phyloP scores from a whole-genome alignment of 2,113 vertebrate species.

The Trachemys scripta region DNA sequence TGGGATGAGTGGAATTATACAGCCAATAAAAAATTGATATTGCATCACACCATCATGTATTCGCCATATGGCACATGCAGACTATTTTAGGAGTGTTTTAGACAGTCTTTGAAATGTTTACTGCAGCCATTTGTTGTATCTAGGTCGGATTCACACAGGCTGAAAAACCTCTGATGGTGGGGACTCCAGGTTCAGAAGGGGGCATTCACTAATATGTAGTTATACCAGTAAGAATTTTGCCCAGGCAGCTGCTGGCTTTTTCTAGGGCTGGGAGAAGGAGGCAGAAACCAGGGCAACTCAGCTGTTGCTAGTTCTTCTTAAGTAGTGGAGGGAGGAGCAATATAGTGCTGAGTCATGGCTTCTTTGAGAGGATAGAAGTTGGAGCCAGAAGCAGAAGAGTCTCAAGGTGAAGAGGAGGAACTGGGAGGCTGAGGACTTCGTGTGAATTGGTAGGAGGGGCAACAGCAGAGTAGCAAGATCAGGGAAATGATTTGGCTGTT shows the following conservation, averaged over 20 bases:
- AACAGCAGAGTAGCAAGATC: background rate
- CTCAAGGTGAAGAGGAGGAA: background rate
- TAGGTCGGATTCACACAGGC: constrained; percentile 48
- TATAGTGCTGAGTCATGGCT: background rate
- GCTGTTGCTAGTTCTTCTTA: background rate
- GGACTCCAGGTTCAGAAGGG: constrained; percentile 19
- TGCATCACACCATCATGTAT: background rate
- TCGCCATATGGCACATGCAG: background rate
- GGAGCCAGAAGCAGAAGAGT: background rate
- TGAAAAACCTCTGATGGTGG: constrained; percentile 29
- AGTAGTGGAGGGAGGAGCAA: background rate
- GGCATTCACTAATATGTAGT: background rate
- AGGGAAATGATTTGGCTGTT: background rate
- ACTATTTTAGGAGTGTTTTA: background rate
- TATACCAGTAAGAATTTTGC: background rate
- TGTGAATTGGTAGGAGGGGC: background rate
- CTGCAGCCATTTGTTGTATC: background rate
- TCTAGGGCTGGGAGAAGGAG: background rate
- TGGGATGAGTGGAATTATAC: background rate
- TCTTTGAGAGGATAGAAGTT: background rate
- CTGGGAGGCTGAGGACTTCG: background rate
- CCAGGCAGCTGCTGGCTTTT: background rate
- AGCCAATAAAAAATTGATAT: background rate
- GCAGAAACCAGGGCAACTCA: constrained; percentile 44
- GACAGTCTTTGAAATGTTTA: background rate